Base-by-base conservation (phyloP, 92 coral and sea anemone genomes). In the Ricordea florida region DNA sequence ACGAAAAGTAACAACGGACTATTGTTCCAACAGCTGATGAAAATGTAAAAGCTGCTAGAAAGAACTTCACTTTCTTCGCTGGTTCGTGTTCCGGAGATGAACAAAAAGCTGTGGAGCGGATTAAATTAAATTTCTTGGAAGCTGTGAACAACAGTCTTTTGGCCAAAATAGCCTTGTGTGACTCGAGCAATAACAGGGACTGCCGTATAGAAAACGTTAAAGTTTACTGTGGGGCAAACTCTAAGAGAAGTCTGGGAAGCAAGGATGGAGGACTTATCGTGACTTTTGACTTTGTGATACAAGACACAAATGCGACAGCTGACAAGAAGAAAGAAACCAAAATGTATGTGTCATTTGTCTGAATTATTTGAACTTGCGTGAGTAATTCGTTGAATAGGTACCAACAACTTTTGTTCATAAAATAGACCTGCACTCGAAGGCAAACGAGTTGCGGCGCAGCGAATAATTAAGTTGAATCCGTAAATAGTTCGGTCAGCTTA, bases 51-150 rank as follows among this genome's bases (percentile, higher is more conserved):
- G 89, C 93, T 1, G 91, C 93, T 1, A 78, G 59, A 66, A 94
- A 94, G 62, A 80, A 89, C 53, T 86, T 94, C 27, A 94, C 93
- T 10, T 93, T 93, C 59, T 94, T 85, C 87, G 85, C 97, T n/a
- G 98, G 98, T 15, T 66, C 91, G 5, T 94, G 98, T 48, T 36
- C 62, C 14, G 93, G 82, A 15, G 61, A 86, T 58, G 81, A 91
- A 58, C 78, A 84, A 11, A 63, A 80, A 25, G 86, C 93, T 15
- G 59, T 94, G 61, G 72, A 64, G 47, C 87, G 74, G 10, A 92
- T 94, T 51, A 82, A 92, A 32, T 38, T 26, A 32, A 85, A 92
- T 63, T 94, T 92, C 84, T 71, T 94, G 7, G 66, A 68, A 0
- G 89, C 96, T 0, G 85, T 94, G 55, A 82, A 47, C 23, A 73